Evolutionary conservation across 2,113 vertebrate genomes (phyloP), one percentile per base, ranked within the genome.

Genomic region (Tragulus kanchil): DNA sequence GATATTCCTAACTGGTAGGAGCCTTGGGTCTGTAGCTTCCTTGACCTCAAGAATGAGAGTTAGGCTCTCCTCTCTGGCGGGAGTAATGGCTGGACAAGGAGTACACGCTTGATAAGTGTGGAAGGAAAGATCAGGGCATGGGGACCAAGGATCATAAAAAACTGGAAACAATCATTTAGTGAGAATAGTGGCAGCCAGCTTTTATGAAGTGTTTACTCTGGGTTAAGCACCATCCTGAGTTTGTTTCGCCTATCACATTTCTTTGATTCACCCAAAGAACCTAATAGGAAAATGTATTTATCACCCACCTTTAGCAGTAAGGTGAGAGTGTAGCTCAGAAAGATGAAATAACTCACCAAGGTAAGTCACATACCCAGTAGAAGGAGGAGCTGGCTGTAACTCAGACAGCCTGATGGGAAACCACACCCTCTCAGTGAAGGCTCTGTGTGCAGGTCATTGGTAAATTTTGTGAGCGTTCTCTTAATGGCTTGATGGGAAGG

Each of bases 81-180:
- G 50, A 71, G 17, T 79, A 11, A 23, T 82, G 59, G 17, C n/a
- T 95, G 9, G 88, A 84, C 94, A 58, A 92, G 52, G 69, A 73
- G 42, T 45, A 45, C 69, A 25, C 36, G 45, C 73, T 75, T 95
- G 79, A 79, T 85, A 85, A 69, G 14, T 16, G 12, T 75, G 21
- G 50, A 79, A 86, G 62, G 6, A 31, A 50, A 82, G 23, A 81
- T 85, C 7, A 59, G 36, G 25, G 26, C 50, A 31, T 73, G 36
- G 7, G 26, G 26, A 64, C 62, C 31, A 15, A 89, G 36, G 45
- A 73, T 79, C 79, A 81, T 54, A 31, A 87, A 93, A 90, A 21
- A 59, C 16, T n/a, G 45, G 75, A 85, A 85, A 54, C 28, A 64
- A 62, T 91, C 79, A 75, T 54, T 94, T 96, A 89, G n/a, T 15